These are phyloP conservation scores for Hirtodrosophila histrioides DNA, from an alignment of 2,888 invertebrate genomes.

Conservation along the genomic window DNA sequence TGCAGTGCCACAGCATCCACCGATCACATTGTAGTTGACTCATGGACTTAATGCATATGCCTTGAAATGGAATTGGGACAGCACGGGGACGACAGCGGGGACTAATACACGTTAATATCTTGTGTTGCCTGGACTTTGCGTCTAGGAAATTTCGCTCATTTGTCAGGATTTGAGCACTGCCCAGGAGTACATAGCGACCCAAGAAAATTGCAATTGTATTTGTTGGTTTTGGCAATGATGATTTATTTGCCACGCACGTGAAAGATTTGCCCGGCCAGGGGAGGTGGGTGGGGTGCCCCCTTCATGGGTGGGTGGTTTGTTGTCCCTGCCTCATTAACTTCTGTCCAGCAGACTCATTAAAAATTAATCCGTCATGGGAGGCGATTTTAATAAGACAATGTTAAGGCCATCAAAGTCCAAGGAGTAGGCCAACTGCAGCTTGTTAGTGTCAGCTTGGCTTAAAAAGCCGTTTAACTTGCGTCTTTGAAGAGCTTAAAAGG, in stretches of 20 bases:
- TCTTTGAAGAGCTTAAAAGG: not conserved
- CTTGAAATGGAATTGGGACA: conserved; percentile 1
- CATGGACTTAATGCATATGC: conserved; percentile 67
- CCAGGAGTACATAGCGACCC: not conserved
- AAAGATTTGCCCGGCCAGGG: conserved; percentile 27
- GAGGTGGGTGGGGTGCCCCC: no score
- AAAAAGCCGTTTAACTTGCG: conserved; percentile 17
- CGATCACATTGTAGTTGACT: conserved; percentile 43
- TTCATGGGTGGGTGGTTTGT: conserved; percentile 54
- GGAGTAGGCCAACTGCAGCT: conserved; percentile 44
- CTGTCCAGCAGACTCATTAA: conserved; percentile 64
- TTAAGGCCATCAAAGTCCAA: conserved; percentile 38
- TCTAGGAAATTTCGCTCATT: conserved; percentile 69
- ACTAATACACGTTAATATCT: conserved; percentile 74
- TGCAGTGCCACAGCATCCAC: conserved; percentile 43
- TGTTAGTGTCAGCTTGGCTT: conserved; percentile 62
- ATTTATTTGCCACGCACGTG: conserved; percentile 70
- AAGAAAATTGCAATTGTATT: conserved; percentile 70
- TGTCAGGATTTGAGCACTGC: conserved; percentile 67
- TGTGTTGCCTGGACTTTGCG: conserved; percentile 38
- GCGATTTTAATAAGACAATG: conserved; percentile 50
- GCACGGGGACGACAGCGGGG: not conserved
- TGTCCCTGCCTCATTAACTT: conserved; percentile 64
- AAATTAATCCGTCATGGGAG: conserved; percentile 70
- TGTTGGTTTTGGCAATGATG: conserved; percentile 66